phyloP scores from a whole-genome alignment of 2,113 vertebrate species.

The Tenrec ecaudatus region DNA sequence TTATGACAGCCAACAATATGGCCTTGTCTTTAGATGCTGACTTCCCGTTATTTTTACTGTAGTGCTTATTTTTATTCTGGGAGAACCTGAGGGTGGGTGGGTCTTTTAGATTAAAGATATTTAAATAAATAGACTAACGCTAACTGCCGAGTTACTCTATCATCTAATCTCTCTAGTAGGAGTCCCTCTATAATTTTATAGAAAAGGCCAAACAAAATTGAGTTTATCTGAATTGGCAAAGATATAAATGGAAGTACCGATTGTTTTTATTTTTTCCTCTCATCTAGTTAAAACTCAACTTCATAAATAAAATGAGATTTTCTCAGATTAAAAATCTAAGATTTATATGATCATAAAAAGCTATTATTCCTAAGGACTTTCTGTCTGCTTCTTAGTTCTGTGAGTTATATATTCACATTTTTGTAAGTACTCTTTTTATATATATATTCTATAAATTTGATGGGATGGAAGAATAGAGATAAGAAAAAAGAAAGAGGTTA shows the following conservation, averaged over 20 bases:
- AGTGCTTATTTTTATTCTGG: conserved; percentile 55
- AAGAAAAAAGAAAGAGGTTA: conserved; percentile 3
- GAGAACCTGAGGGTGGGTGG: conserved; percentile 47
- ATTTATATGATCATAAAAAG: conserved; percentile 16
- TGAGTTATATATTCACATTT: conserved; percentile 39
- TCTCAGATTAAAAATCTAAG: conserved; percentile 1
- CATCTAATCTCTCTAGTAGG: not conserved
- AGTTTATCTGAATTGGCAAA: conserved; percentile 10
- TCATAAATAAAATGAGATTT: not conserved
- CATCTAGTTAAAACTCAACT: not conserved
- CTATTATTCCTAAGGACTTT: not conserved
- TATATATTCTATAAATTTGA: conserved; percentile 36
- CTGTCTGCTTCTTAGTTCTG: not conserved
- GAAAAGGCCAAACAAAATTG: not conserved
- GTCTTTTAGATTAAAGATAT: conserved; percentile 47
- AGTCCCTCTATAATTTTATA: conserved; percentile 5
- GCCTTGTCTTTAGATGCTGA: conserved; percentile 56
- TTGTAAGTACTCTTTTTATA: not conserved
- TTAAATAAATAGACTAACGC: not conserved
- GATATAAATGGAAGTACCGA: conserved; percentile 22
- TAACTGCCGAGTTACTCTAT: not conserved
- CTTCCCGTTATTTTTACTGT: conserved; percentile 13
- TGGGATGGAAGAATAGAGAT: not conserved
- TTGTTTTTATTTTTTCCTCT: conserved; percentile 20
- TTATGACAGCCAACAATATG: conserved; percentile 59